Evolutionary conservation across 2,888 invertebrate genomes (phyloP).

Genomic region (Drosophila algonquin): DNA sequence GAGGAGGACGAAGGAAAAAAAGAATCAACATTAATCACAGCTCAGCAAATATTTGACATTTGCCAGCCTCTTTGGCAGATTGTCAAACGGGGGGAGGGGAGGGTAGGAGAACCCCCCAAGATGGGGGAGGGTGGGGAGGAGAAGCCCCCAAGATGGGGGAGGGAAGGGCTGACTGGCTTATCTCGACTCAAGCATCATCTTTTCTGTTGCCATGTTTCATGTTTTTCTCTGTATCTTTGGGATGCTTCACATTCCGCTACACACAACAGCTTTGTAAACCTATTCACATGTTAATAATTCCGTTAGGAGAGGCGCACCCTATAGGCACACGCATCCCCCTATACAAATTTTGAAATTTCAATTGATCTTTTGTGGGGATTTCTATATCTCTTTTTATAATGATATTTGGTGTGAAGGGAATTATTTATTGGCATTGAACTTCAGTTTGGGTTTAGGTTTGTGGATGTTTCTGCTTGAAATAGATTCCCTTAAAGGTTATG

Average conservation of each 20-base stretch:
- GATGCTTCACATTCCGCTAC: slow-evolving; percentile 22
- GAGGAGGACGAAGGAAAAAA: slow-evolving; percentile 35
- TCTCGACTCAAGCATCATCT: slow-evolving; percentile 20
- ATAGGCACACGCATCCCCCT: slow-evolving; percentile 7
- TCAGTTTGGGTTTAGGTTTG: slow-evolving; percentile 5
- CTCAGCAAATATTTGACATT: slow-evolving; percentile 80
- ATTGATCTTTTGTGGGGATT: slow-evolving; percentile 34
- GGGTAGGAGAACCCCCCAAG: neutral
- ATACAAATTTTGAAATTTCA: slow-evolving; percentile 21
- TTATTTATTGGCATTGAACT: slow-evolving; percentile 23
- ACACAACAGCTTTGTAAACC: slow-evolving; percentile 50
- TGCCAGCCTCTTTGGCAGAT: slow-evolving; percentile 45
- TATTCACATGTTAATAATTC: slow-evolving; percentile 74
- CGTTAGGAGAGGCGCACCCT: slow-evolving; percentile 14
- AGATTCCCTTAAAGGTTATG: neutral
- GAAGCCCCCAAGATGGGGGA: no score
- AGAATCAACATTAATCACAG: slow-evolving; percentile 81
- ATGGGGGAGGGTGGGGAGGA: neutral
- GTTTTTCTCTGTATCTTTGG: slow-evolving; percentile 11
- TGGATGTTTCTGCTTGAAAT: no score
- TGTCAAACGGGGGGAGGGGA: slow-evolving; percentile 1
- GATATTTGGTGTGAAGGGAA: neutral
- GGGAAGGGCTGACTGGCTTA: neutral
- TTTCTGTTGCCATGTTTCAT: slow-evolving; percentile 26
- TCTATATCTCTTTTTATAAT: neutral